Percentiles rank a stretch among this genome's conserved stretches.
Evolutionary conservation across 2,888 invertebrate species (phyloP).

Genomic region (Crossocerus cetratus): DNA sequence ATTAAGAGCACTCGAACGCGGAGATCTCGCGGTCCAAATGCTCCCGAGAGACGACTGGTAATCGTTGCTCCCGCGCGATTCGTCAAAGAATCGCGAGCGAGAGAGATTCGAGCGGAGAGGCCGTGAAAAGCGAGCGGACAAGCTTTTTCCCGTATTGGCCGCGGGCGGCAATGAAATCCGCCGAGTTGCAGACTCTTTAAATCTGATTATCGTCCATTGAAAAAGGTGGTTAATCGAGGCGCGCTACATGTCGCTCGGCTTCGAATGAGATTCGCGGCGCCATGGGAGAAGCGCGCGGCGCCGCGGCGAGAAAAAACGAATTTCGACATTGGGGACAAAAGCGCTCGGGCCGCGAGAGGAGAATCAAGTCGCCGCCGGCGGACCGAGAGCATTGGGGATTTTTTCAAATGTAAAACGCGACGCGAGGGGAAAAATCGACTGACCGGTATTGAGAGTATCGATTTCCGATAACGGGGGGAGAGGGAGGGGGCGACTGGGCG

Average conservation of each 20-base stretch:
- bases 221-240: too few species aligned
- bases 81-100: background rate
- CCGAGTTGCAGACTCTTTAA: too few species aligned
- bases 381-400: slow-evolving; percentile 7
- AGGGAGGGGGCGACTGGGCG: slow-evolving; percentile 36
- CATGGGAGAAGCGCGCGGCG: background rate
- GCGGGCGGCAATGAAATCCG: too few species aligned
- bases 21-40: background rate
- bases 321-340: background rate
- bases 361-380: slow-evolving; percentile 8
- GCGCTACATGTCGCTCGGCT: too few species aligned
- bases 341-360: background rate
- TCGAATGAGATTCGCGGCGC: background rate
- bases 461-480: slow-evolving; percentile 51
- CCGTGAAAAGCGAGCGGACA: too few species aligned
- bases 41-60: background rate
- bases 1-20: slow-evolving; percentile 3
- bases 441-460: slow-evolving; percentile 35
- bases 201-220: too few species aligned
- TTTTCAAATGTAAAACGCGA: slow-evolving; percentile 20
- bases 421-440: slow-evolving; percentile 16
- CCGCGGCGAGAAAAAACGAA: background rate
- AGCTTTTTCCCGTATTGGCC: too few species aligned
- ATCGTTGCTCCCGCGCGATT: background rate
- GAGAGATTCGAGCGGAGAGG: background rate